phyloP scores from a whole-genome alignment of 2,113 vertebrate species.

The Psittacus erithacus region DNA sequence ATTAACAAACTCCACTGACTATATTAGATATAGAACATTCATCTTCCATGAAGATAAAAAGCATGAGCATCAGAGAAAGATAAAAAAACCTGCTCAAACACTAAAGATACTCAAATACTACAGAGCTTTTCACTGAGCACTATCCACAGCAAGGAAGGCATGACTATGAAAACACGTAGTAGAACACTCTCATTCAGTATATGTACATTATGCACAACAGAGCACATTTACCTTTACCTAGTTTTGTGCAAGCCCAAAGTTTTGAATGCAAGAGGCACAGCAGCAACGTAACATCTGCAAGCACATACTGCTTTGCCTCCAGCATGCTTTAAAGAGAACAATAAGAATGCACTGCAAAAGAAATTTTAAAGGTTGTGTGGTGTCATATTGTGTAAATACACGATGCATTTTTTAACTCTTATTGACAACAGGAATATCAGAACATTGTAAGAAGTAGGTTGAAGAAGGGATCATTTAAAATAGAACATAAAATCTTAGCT shows the following conservation, averaged over 20 bases:
- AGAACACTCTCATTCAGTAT: neutral
- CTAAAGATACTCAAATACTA: neutral
- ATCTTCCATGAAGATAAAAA: accelerated
- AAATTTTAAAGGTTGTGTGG: neutral
- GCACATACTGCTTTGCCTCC: neutral
- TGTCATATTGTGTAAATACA: neutral
- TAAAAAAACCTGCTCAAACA: neutral
- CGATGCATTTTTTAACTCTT: neutral
- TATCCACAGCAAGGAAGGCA: neutral
- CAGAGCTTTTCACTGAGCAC: neutral
- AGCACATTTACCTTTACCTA: neutral
- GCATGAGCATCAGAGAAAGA: neutral
- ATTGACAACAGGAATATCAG: neutral
- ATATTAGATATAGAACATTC: neutral
- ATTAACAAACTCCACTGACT: neutral
- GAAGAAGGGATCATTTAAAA: neutral
- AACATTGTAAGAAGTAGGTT: neutral
- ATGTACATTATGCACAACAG: neutral
- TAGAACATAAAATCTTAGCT: neutral
- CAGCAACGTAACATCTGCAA: neutral
- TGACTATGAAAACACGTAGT: neutral
- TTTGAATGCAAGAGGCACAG: neutral
- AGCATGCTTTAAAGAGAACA: neutral
- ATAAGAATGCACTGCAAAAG: neutral
- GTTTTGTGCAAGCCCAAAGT: neutral